Base-by-base conservation (phyloP, 2,888 invertebrate species). In the Atrina japonica region DNA sequence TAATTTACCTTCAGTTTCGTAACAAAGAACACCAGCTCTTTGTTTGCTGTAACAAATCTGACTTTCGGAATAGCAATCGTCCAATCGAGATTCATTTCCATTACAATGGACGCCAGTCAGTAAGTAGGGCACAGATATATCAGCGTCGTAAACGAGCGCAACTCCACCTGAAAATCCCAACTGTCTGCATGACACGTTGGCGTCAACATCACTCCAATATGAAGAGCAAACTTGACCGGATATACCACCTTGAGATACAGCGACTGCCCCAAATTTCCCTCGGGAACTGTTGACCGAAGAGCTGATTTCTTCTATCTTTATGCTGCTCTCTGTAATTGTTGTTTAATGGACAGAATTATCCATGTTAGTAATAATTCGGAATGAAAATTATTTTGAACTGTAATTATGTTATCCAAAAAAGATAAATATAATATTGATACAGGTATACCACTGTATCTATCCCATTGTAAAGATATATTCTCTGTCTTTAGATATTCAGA, bases 191-290 rank as follows among this genome's bases (percentile, higher is more conserved):
- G 66, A 63, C 5, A 80, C 81, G 21, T 61, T 59, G 14, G 86
- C 84, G 40, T 78, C 82, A 0, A 7, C 25, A 55, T 84, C 81
- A 55, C 75, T 73, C 83, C 83, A 84, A 55, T 69, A 76, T 6
- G 68, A 60, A 5, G 66, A 70, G 65, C 86, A 86, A 6, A 84
- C 63, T 9, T 76, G 94, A 9, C 95, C 95, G 95, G 95, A 95
- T 18, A 93, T 92, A 1, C 94, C 94, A 70, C 93, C 92, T 78
- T 93, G 93, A 73, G 93, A 92, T 0, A 95, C 92, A 88, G 95
- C 94, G 5, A 95, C 88, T 43, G 93, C 91, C 0, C 95, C 91
- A 23, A 21, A 49, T 29, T 29, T 61, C 18, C 21, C 23, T 30
- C 21, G 23, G 3, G 47, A 60, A 14, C 14, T 29, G 3, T 60